Evolutionary conservation across 2,113 vertebrate genomes (phyloP).

Genomic region (Plectropomus leopardus): DNA sequence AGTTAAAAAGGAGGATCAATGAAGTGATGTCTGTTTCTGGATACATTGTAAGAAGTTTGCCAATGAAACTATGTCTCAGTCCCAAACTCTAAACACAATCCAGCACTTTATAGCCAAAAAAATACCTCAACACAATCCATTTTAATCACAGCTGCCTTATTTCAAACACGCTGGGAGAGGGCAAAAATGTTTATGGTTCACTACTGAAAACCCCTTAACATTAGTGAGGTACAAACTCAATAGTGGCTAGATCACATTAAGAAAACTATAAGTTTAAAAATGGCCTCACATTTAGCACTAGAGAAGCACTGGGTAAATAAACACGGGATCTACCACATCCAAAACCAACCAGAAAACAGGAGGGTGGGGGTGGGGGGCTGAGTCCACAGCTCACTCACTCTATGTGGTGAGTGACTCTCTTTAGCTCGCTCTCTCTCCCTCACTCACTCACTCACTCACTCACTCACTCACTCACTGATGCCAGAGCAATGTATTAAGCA

Average conservation of each 20-base stretch:
- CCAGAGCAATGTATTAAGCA: background rate
- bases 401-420: background rate
- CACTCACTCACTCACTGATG: constrained; percentile 23
- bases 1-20: background rate
- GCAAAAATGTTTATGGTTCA: background rate
- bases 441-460: constrained; percentile 18
- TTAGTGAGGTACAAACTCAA: background rate
- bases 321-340: constrained; percentile 38
- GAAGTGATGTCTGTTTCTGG: background rate
- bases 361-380: constrained; percentile 11
- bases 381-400: constrained; percentile 17
- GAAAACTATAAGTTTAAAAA: constrained; percentile 50
- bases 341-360: constrained; percentile 48
- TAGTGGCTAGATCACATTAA: constrained; percentile 17
- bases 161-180: background rate
- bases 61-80: background rate
- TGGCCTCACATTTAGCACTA: constrained; percentile 35
- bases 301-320: constrained; percentile 38
- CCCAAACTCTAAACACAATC: background rate
- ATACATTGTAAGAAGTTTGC: background rate
- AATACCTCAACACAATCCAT: background rate
- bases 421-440: constrained; percentile 13
- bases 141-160: background rate
- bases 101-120: background rate
- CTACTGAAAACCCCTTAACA: constrained; percentile 14